These are phyloP conservation scores for Petromus typicus DNA, from an alignment of 2,113 vertebrate species.

Conservation along the genomic window DNA sequence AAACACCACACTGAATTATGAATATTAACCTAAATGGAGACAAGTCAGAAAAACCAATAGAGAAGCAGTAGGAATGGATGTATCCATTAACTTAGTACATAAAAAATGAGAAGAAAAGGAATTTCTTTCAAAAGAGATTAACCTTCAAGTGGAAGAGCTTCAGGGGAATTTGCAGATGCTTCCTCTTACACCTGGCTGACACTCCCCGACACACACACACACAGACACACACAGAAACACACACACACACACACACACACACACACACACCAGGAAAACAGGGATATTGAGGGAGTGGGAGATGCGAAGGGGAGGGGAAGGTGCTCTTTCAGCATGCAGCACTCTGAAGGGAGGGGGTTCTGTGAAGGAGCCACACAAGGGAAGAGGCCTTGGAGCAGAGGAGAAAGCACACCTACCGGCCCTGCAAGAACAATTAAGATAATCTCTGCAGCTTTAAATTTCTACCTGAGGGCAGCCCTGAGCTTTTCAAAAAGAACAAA, in stretches of 20 bases:
- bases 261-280: background rate
- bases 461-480: slow-evolving; percentile 5
- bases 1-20: background rate
- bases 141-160: background rate
- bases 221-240: too few species aligned
- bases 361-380: background rate
- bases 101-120: background rate
- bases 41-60: background rate
- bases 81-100: background rate
- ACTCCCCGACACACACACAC: too few species aligned
- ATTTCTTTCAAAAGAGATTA: background rate
- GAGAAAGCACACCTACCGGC: background rate
- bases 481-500: background rate
- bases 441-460: background rate
- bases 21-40: background rate
- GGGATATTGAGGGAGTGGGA: background rate
- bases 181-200: background rate
- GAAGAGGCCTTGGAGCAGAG: background rate
- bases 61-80: background rate
- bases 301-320: background rate
- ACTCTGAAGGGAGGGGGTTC: background rate
- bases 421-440: background rate
- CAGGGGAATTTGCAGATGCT: background rate
- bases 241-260: too few species aligned
- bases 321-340: rapidly evolving